Evolutionary conservation across 2,113 vertebrate genomes (phyloP).

Genomic region (Meles meles): DNA sequence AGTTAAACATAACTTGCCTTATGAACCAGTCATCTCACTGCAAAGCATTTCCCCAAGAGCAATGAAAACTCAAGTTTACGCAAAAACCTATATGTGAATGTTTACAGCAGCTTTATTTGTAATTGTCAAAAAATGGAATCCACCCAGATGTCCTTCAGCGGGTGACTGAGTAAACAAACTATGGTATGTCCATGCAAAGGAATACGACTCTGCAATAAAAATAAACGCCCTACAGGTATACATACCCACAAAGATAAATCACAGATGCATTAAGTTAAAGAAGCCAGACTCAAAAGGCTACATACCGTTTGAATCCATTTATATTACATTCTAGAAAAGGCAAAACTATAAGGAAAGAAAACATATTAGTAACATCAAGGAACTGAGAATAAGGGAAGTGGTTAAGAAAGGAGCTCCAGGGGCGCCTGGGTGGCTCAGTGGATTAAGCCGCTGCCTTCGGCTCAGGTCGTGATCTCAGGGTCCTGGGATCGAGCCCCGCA

Average conservation of each 20-base stretch:
- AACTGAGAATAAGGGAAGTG: not conserved
- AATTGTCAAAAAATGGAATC: not conserved
- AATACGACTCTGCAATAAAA: not conserved
- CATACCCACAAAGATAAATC: not conserved
- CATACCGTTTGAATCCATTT: not conserved
- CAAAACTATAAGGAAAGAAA: not conserved
- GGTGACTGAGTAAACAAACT: not conserved
- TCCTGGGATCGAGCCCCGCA: too few species aligned
- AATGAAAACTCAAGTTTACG: not conserved
- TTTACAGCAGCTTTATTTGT: not conserved
- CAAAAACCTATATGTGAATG: not conserved
- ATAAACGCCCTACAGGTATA: not conserved
- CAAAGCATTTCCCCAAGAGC: not conserved
- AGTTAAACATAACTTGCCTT: not conserved
- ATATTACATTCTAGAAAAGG: not conserved
- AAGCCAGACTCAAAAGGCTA: not conserved
- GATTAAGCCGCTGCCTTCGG: too few species aligned
- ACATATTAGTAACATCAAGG: not conserved
- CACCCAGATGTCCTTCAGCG: not conserved
- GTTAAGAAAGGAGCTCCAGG: not conserved
- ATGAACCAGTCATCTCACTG: not conserved
- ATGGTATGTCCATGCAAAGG: not conserved
- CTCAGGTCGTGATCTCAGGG: too few species aligned
- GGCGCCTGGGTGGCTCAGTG: too few species aligned
- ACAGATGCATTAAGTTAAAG: not conserved